Percentiles rank a stretch among this genome's conserved stretches.
These are phyloP conservation scores for Amiota minor DNA, from an alignment of 2,888 invertebrate genomes.

Conservation along the genomic window DNA sequence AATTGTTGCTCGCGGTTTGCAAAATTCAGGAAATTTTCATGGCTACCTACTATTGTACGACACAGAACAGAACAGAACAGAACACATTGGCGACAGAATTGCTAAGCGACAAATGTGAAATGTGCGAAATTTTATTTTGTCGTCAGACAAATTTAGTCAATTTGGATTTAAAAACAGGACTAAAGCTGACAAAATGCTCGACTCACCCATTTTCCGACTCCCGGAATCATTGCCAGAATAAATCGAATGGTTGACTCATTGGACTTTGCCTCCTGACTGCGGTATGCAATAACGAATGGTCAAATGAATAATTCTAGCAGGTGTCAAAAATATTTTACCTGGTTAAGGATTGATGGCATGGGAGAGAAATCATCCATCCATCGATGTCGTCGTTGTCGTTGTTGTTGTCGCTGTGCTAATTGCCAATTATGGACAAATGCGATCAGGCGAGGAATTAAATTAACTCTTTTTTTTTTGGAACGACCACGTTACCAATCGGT, in stretches of 20 bases:
- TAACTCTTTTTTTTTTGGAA: slow-evolving; percentile 60
- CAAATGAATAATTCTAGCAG: slow-evolving; percentile 31
- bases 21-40: not conserved
- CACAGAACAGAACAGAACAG: not conserved
- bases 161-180: slow-evolving; percentile 40
- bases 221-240: no score
- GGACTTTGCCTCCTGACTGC: not conserved
- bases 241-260: no score
- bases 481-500: slow-evolving; percentile 55
- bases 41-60: no score
- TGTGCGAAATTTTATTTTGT: slow-evolving; percentile 47
- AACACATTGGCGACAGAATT: not conserved
- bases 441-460: slow-evolving; percentile 70
- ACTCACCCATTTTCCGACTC: no score
- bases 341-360: slow-evolving; percentile 31
- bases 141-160: slow-evolving; percentile 49
- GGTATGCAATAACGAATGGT: slow-evolving; percentile 16
- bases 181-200: no score
- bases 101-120: slow-evolving; percentile 25
- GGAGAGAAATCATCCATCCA: slow-evolving; percentile 14
- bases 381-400: slow-evolving; percentile 38
- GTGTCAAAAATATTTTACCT: slow-evolving; percentile 38
- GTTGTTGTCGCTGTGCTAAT: slow-evolving; percentile 64
- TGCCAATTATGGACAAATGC: slow-evolving; percentile 71
- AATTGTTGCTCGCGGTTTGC: slow-evolving; percentile 15